phyloP scores from a whole-genome alignment of 2,797 vertebrate species.

The Silurus aristotelis region DNA sequence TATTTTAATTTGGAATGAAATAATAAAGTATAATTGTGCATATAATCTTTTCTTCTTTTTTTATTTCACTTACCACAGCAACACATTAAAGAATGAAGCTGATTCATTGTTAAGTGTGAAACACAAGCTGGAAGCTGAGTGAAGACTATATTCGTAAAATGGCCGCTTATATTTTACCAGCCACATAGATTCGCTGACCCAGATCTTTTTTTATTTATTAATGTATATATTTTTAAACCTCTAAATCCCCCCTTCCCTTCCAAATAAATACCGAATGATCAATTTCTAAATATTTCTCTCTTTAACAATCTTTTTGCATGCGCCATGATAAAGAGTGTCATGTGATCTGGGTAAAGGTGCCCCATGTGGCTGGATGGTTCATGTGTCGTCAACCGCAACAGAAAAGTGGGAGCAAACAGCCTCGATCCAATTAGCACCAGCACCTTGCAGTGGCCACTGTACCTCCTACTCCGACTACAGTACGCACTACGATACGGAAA shows the following conservation, averaged over 20 bases:
- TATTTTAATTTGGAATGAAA: background rate
- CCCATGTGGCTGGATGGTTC: conserved; percentile 96
- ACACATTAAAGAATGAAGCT: background rate
- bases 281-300: background rate
- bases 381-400: conserved; percentile 99
- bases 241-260: conserved; percentile 50
- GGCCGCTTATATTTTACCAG: conserved; percentile 95
- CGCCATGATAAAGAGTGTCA: background rate
- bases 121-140: background rate
- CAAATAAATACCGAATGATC: too few species aligned
- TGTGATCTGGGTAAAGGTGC: conserved; percentile 83
- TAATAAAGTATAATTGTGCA: background rate
- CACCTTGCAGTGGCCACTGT: conserved; percentile 88
- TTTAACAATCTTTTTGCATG: background rate
- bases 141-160: conserved; percentile 81
- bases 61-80: conserved; percentile 3
- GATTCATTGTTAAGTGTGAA: background rate
- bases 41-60: background rate
- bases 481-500: background rate
- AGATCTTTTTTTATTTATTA: conserved; percentile 68
- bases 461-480: conserved; percentile 61
- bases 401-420: conserved; percentile 99
- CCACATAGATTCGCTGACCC: conserved; percentile 89
- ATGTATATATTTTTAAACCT: background rate
- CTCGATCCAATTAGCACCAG: conserved; percentile 97